These are phyloP conservation scores for Hypolimnas misippus DNA, from an alignment of 2,888 invertebrate genomes.

Conservation along the genomic window DNA sequence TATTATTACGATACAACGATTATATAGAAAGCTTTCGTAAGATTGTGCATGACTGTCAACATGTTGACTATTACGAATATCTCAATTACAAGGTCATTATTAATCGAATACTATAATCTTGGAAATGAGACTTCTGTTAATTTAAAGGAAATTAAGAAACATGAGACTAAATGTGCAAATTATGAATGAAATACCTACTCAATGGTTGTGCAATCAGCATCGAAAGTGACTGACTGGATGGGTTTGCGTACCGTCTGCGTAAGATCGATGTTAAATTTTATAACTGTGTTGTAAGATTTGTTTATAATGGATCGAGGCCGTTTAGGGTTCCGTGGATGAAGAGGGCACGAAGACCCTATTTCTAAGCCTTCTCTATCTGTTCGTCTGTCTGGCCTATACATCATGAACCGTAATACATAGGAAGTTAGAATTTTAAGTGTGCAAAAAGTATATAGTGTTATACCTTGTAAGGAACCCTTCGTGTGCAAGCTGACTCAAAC, in stretches of 20 bases:
- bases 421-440: too few species aligned
- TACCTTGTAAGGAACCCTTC: too few species aligned
- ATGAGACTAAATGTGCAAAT: background rate
- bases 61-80: background rate
- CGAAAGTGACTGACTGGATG: slow-evolving; percentile 70
- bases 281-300: slow-evolving; percentile 23
- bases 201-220: slow-evolving; percentile 51
- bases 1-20: too few species aligned
- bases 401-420: too few species aligned
- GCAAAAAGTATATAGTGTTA: too few species aligned
- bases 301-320: slow-evolving; percentile 17
- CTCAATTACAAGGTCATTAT: background rate
- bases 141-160: slow-evolving; percentile 5
- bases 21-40: background rate
- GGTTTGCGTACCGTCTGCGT: slow-evolving; percentile 55
- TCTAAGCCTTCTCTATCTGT: too few species aligned
- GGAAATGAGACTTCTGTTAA: background rate
- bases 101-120: background rate
- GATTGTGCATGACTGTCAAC: background rate
- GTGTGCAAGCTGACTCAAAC: too few species aligned
- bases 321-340: too few species aligned
- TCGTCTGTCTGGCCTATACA: too few species aligned
- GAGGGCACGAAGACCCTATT: too few species aligned
- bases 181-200: slow-evolving; percentile 37
- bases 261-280: slow-evolving; percentile 33